Evolutionary conservation across 2,888 invertebrate species (phyloP), one percentile per base, ranked within the genome.

Genomic region (Leptinotarsa juncta): DNA sequence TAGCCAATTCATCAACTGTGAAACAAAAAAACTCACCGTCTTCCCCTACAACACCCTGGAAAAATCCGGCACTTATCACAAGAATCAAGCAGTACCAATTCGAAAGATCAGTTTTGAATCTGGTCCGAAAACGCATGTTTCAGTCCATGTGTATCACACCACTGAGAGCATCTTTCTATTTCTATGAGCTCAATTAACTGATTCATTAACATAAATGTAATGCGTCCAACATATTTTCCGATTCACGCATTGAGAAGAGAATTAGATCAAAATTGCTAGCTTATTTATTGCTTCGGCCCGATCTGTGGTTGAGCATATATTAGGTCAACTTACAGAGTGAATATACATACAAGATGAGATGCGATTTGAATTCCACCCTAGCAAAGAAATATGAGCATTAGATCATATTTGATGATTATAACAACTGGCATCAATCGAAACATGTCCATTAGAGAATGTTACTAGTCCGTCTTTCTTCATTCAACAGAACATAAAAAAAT

Each of bases 131-230:
- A 15, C 72, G 68, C 75, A 76, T 76, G 76, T 65, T 68, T 73
- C 71, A 69, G 70, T 68, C 69, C 68, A 65, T 71, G 53, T 67
- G 73, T 69, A 71, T 71, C 67, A 71, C 72, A 76, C 65, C 75
- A 75, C 55, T 49, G 62, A 69, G 57, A 49, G 23, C 18, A 55
- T 69, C 69, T 14, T 16, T 48, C 57, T 57, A 55, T 57, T 69
- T 53, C 53, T 71, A 23, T 71, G 66, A 48, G 48, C 57, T 57
- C 69, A 57, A 69, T 71, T 70, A 68, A 50, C 68, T 65, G 49
- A 72, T 69, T 68, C 69, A 75, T 75, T 75, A 75, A 50, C 72
- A 72, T 74, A 75, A 69, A 65, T 49, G 15, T 75, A 66, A 75
- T 75, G 69, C 49, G 55, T 72, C 66, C 71, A 75, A 72, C 75